phyloP scores from a whole-genome alignment of 2,797 vertebrate genomes.

The Bovichtus diacanthus region DNA sequence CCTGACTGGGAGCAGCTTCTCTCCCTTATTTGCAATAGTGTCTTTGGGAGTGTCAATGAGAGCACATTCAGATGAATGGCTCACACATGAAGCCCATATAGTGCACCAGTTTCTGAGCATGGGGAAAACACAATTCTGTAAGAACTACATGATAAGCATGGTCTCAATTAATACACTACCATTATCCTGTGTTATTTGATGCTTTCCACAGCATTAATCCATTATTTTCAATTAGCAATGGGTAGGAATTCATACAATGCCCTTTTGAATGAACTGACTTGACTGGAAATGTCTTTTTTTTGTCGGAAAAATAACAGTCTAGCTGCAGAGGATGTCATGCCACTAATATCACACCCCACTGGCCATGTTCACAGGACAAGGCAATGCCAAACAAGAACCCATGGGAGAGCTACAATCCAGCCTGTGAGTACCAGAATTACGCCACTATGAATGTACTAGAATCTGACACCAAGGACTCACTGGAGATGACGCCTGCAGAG shows the following conservation, averaged over 20 bases:
- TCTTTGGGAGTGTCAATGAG: slow-evolving; percentile 64
- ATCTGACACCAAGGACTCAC: slow-evolving; percentile 94
- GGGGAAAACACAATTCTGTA: slow-evolving; percentile 50
- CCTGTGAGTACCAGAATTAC: slow-evolving; percentile 99
- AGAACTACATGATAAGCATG: slow-evolving; percentile 67
- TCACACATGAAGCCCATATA: slow-evolving; percentile 55
- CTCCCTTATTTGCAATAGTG: slow-evolving; percentile 55
- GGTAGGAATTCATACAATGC: slow-evolving; percentile 53
- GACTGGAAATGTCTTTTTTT: slow-evolving; percentile 28
- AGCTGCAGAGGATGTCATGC: slow-evolving; percentile 60
- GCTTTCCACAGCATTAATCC: slow-evolving; percentile 75
- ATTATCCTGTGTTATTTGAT: slow-evolving; percentile 78
- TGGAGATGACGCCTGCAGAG: slow-evolving; percentile 98
- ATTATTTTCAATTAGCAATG: slow-evolving; percentile 67
- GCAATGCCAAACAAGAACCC: slow-evolving; percentile 95
- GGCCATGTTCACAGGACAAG: slow-evolving; percentile 91
- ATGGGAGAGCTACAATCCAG: slow-evolving; percentile 98
- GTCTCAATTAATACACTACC: slow-evolving; percentile 71
- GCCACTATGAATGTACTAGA: slow-evolving; percentile 99
- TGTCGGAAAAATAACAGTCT: slow-evolving; percentile 31
- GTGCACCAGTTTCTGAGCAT: slow-evolving; percentile 41
- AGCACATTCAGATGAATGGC: slow-evolving; percentile 66
- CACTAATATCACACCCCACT: slow-evolving; percentile 69
- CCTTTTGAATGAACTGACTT: slow-evolving; percentile 56
- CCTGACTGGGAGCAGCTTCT: slow-evolving; percentile 64